Conservation (phyloP, 2,888 invertebrate species). For the Eupelmus urozonus region DNA sequence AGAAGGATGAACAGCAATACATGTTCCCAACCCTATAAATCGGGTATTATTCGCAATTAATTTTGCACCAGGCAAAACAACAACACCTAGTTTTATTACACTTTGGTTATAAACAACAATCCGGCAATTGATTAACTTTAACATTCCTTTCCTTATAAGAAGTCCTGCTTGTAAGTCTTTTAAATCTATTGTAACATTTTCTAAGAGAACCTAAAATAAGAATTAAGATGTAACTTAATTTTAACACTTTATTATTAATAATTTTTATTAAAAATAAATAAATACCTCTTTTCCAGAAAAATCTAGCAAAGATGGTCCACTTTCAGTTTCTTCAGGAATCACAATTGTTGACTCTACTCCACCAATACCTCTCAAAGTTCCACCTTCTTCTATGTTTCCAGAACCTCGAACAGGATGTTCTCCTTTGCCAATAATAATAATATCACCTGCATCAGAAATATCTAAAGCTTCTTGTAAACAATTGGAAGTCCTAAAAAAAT, state of each 20-base stretch:
- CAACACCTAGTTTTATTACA: constrained; percentile 79
- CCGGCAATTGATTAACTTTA: constrained; percentile 78
- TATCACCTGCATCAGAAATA: constrained; percentile 76
- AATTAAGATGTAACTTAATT: too few species aligned
- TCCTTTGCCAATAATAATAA: constrained; percentile 79
- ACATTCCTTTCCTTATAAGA: constrained; percentile 78
- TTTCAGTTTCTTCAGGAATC: constrained; percentile 78
- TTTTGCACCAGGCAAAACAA: constrained; percentile 77
- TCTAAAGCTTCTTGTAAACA: constrained; percentile 76
- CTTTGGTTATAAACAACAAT: constrained; percentile 78
- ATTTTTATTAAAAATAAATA: constrained; percentile 32
- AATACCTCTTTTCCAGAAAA: constrained; percentile 77
- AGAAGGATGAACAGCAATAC: constrained; percentile 75
- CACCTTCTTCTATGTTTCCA: constrained; percentile 80
- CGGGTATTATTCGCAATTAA: constrained; percentile 78
- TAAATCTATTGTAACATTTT: constrained; percentile 80
- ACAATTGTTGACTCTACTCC: constrained; percentile 71
- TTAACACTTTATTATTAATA: constrained; percentile 22
- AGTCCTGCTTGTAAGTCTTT: constrained; percentile 79
- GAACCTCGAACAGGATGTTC: constrained; percentile 78
- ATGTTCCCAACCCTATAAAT: constrained; percentile 79
- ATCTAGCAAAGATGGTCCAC: constrained; percentile 78
- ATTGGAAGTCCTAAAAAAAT: constrained; percentile 68
- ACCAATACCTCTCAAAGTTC: constrained; percentile 74
- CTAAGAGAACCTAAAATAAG: constrained; percentile 75